Base-by-base conservation (phyloP, 2,113 vertebrate species). In the Hippopotamus amphibius region DNA sequence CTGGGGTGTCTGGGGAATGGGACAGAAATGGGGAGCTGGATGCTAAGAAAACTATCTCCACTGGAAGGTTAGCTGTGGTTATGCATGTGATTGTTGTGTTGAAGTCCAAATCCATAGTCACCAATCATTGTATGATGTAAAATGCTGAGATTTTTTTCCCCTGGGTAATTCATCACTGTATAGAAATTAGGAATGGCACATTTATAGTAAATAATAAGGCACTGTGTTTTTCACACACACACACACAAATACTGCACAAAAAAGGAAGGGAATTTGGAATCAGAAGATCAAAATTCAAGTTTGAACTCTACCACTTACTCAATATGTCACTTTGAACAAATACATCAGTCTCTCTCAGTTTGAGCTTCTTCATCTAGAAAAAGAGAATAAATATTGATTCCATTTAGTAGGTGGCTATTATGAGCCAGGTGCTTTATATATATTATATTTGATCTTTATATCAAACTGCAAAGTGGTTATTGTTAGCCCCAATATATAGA, bases 181-280 rank as follows among this genome's bases (percentile, higher is more conserved):
- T 15, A 83, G 46, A 85, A 72, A 71, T 88, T 91, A 91, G 21
- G 95, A 89, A n/a, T 55, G 46, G 41, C 6, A 48, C 28, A 53
- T 69, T 43, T 66, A 86, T 28, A 83, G 87, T 41, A 87, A 46
- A 57, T 16, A 59, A 33, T 26, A 72, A 74, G 50, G 30, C 7
- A 13, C 43, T 65, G 55, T 57, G 19, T 76, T 80, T 71, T 50
- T 84, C 59, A 65, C 22, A 57, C 55, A 21, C 22, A 57, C 55
- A 21, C 26, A 65, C 41, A 66, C 83, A 76, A 93, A 63, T 16
- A 63, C 57, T 43, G 26, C 3, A 83, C 21, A 81, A 68, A 74
- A 92, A 61, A 46, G 53, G 21, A 89, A 90, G 83, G 33, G 15
- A 72, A 71, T 80, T 33, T 88, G 46, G 55, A 95, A 79, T 72